Evolutionary conservation across 2,888 invertebrate species (phyloP), one percentile per base, ranked within the genome.

Genomic region (Cyaniris semiargus): DNA sequence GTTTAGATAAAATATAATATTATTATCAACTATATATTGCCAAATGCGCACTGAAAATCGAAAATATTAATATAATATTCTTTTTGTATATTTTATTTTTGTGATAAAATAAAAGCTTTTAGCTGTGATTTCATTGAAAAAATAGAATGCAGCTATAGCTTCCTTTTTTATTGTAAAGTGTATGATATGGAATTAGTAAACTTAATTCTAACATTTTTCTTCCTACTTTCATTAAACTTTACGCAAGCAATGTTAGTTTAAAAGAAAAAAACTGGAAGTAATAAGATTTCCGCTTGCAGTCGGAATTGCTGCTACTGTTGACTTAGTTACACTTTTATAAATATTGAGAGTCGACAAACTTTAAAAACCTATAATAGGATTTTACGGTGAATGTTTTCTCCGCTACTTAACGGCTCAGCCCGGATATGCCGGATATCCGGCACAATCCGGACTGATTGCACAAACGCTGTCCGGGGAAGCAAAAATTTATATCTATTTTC

Each of bases 391-490:
- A 86, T 86, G 84, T 86, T 87, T 85, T 84, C 81, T 84, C 80
- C 85, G 79, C 78, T 81, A 79, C 88, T 88, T 86, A 86, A 84
- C 82, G 83, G 88, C 87, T 90, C 84, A 89, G 88, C 87, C 88
- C 86, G 87, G 87, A 88, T 87, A 87, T 85, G 86, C 88, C 86
- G 87, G 87, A 88, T 87, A 87, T 85, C 82, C 83, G 82, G 84
- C 85, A 90, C 91, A 91, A 92, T 91, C 89, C 89, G 80, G 82
- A 84, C 88, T 91, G 92, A 92, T 92, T 92, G 92, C 90, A 88
- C 88, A 91, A 90, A 89, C 89, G 89, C 83, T 89, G 88, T 86
- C 83, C 85, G 83, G 83, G 85, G 86, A 86, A 87, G 88, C 88
- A 85, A 87, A 90, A 86, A 86, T 89, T 90, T 87, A n/a, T n/a